These are phyloP conservation scores for Brachionus plicatilis DNA, from an alignment of 1,140 invertebrate species.

Conservation along the genomic window DNA sequence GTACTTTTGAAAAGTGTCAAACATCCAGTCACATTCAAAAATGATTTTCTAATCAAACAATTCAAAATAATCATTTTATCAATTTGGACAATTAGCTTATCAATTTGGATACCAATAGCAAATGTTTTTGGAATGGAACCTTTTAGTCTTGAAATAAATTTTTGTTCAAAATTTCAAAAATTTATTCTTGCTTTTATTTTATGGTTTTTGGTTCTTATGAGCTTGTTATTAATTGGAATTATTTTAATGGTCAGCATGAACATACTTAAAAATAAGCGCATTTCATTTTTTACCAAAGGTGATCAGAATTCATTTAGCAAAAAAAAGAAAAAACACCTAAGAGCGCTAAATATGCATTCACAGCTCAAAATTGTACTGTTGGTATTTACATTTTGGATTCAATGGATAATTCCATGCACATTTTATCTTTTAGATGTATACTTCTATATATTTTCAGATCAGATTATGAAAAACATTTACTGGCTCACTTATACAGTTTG, in stretches of 20 bases:
- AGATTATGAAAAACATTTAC: background rate
- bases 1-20: background rate
- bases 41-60: background rate
- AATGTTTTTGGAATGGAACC: background rate
- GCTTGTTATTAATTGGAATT: background rate
- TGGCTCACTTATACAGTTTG: background rate
- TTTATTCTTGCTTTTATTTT: background rate
- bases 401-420: background rate
- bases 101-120: background rate
- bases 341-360: background rate
- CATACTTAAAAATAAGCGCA: background rate
- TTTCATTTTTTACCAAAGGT: background rate
- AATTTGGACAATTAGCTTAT: background rate
- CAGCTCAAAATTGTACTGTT: background rate
- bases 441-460: background rate
- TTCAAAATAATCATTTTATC: background rate
- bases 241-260: background rate
- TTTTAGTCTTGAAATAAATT: background rate
- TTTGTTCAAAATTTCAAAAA: background rate
- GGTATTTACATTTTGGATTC: slow-evolving; percentile 18
- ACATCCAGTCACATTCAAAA: background rate
- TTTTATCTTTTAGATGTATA: background rate
- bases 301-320: background rate
- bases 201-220: background rate
- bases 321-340: background rate